A percentile compares a stretch with the other conserved stretches of the same genome.
These are phyloP conservation scores for Drosophila nigricruria DNA, from an alignment of 2,888 invertebrate species.

Conservation along the genomic window DNA sequence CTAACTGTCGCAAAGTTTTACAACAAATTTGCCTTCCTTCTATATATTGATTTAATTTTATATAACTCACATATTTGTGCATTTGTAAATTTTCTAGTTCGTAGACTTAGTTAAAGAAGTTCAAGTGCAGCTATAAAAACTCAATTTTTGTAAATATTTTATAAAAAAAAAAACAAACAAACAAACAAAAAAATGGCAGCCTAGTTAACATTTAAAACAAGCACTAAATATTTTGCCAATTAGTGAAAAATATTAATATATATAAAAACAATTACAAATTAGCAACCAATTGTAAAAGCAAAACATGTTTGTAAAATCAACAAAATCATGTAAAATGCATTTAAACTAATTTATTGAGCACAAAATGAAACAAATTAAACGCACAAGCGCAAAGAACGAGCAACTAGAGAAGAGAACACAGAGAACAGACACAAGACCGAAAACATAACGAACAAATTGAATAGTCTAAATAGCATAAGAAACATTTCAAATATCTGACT, in stretches of 20 bases:
- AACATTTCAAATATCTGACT: slow-evolving; percentile 25
- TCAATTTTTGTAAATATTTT: slow-evolving; percentile 75
- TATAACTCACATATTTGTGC: slow-evolving; percentile 45
- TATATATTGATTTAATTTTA: slow-evolving; percentile 31
- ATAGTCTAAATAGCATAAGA: slow-evolving; percentile 43
- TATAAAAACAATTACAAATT: slow-evolving; percentile 10
- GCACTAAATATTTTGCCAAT: slow-evolving; percentile 56
- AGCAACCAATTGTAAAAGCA: slow-evolving; percentile 39
- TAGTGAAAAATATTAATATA: slow-evolving; percentile 51
- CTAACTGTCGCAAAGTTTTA: slow-evolving; percentile 46
- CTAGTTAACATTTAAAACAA: slow-evolving; percentile 75
- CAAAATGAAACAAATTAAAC: slow-evolving; percentile 20
- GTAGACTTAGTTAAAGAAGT: slow-evolving; percentile 73
- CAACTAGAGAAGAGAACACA: slow-evolving; percentile 9
- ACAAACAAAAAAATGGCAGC: slow-evolving; percentile 31
- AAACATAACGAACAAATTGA: slow-evolving; percentile 45
- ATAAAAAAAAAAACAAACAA: slow-evolving; percentile 30
- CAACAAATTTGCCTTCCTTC: slow-evolving; percentile 53
- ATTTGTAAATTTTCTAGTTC: slow-evolving; percentile 75
- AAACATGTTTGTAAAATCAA: slow-evolving; percentile 57
- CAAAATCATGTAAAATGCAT: slow-evolving; percentile 52
- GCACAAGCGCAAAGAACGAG: slow-evolving; percentile 40
- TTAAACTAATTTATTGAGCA: slow-evolving; percentile 60
- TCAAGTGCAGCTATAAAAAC: slow-evolving; percentile 36
- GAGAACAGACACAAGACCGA: slow-evolving; percentile 29